Evolutionary conservation across 2,113 vertebrate genomes (phyloP), one percentile per base, ranked within the genome.

Genomic region (Archilochus colubris): DNA sequence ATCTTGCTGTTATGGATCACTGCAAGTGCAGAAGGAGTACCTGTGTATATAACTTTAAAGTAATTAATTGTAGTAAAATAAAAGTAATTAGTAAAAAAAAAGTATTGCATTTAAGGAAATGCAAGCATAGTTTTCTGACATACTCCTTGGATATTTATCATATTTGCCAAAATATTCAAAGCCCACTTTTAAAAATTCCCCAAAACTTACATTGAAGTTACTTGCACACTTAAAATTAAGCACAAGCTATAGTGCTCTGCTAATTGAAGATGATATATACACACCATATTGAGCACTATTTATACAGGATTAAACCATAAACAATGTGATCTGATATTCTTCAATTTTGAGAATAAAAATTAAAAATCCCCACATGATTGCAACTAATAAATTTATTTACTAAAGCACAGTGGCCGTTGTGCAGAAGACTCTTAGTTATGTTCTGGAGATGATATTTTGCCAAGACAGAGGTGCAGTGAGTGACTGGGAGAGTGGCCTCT

Each of bases 271-370:
- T 44, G 40, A 59, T 25, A 62, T 6, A 23, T 7, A 36, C 8
- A 27, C 31, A 76, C 28, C 43, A 3, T 68, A 77, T 28, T 53
- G 14, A 88, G 18, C 21, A 17, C 30, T 53, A 55, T 61, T 86
- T 48, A 48, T 44, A 53, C 2, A 76, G 25, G 22, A 92, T 57
- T 69, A 62, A 66, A 74, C 25, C 28, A 72, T 69, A 80, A 76
- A 10, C 12, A 76, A 12, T 7, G 24, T 14, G 24, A 36, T 19
- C 59, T 14, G 7, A 14, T 14, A 7, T 48, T 84, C 30, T 40
- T 48, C 17, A 24, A 46, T 89, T 93, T 69, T 63, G 43, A 89
- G 66, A 91, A 91, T 82, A 93, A 86, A 93, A 96, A 82, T 72
- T 82, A n/a, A 46, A 94, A 87, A 90, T 68, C 20, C 33, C 51